These are phyloP conservation scores for Platysternon megacephalum DNA, from an alignment of 2,113 vertebrate species.

Conservation along the genomic window DNA sequence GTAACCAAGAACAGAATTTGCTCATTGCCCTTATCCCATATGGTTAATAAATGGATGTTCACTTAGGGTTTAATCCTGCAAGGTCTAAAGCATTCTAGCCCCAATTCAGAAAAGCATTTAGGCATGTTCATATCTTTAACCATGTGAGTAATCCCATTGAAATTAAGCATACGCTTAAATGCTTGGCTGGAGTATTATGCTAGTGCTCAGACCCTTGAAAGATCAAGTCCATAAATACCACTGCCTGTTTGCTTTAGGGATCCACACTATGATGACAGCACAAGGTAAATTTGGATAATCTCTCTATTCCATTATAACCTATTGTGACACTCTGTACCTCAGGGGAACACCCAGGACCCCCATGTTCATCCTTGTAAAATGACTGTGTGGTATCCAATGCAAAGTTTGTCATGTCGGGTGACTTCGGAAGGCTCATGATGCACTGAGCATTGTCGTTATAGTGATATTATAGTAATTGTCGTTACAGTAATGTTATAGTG, in stretches of 20 bases:
- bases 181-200: not conserved
- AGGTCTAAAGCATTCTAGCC: not conserved
- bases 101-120: accelerated
- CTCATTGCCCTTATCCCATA: not conserved
- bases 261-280: not conserved
- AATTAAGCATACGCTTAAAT: accelerated
- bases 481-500: too few relatives aligned
- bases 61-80: not conserved
- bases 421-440: too few relatives aligned
- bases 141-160: not conserved
- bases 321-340: too few relatives aligned
- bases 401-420: too few relatives aligned
- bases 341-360: too few relatives aligned
- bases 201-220: not conserved
- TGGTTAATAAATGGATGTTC: accelerated
- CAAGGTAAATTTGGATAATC: not conserved
- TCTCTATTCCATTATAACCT: not conserved
- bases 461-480: too few relatives aligned
- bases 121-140: not conserved
- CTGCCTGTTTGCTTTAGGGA: accelerated
- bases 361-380: too few relatives aligned
- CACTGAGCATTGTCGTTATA: too few relatives aligned
- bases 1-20: not conserved
- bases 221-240: not conserved
- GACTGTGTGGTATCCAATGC: too few relatives aligned